Base-by-base conservation (phyloP, 1,140 invertebrate genomes). In the Riptortus pedestris region DNA sequence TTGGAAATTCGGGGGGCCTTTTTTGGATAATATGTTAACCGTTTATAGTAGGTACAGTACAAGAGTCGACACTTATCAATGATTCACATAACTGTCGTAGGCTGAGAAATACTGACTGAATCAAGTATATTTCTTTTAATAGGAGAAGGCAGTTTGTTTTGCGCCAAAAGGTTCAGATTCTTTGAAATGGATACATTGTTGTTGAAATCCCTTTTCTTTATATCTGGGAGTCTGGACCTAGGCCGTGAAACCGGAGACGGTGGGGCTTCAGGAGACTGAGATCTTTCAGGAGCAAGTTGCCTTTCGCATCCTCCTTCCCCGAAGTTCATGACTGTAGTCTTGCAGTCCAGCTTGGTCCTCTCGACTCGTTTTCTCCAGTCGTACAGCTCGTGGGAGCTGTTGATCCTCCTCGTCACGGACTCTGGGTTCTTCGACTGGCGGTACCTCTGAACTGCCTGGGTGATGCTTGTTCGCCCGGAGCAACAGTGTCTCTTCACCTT, bases 171-270 rank as follows among this genome's bases (percentile, higher is more conserved):
- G 24, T 55, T 27, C 20, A 55, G 3, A 24, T 55, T 74, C 60
- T 72, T 78, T 18, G 29, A 20, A n/a, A 60, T 5, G 12, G 38
- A n/a, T 29, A 24, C 43, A 43, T 60, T 60, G 51, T 63, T 63
- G 31, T 63, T 63, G 22, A 55, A 22, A 27, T 63, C 51, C 24
- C 29, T 52, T 45, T 62, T 62, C 16, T 48, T 63, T 12, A 64
- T 64, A 2, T 59, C 63, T 11, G 63, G 63, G n/a, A 64, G 55
- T 24, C 31, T 64, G 9, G 31, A 29, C 11, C 20, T 59, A 16
- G 57, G 31, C 14, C 57, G 28, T 11, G 27, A 59, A 4, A 55
- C 14, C n/a, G 18, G 18, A 18, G 14, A 12, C 18, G 11, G n/a
- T 9, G 5, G 18, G 2, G 18, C 16, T 14, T 24, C 20, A n/a